Evolutionary conservation across 2,113 vertebrate genomes (phyloP), one percentile per base, ranked within the genome.

Genomic region (Dasyprocta punctata): DNA sequence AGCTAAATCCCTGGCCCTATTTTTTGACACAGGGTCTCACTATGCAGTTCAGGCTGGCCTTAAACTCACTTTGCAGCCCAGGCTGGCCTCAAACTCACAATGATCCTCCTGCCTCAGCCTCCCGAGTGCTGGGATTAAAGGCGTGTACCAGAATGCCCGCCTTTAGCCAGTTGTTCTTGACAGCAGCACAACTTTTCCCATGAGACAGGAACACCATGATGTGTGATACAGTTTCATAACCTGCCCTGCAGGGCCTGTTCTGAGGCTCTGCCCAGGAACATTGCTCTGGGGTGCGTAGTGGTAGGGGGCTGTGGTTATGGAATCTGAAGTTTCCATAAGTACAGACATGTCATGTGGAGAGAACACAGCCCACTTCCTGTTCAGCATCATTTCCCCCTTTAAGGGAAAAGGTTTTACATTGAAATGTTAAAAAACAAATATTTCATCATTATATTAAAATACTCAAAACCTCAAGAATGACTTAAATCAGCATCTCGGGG

Each of bases 151-250:
- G n/a, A n/a, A n/a, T n/a, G n/a, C n/a, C n/a, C n/a, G n/a, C n/a
- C n/a, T 1, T 14, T 16, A 41, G 36, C 65, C 44, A 13, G 54
- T 63, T 19, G 9, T 24, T 54, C 69, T 28, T 41, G 30, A 30
- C 2, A 36, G 24, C 33, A 47, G 52, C 33, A 71, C 36, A 36
- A 65, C 49, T 47, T 24, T 20, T 24, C 65, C 65, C 61, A 30
- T 10, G 12, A 30, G 61, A 63, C 61, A 26, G n/a, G 54, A 73
- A 56, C 7, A 22, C 80, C 12, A 13, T 1, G 7, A 24, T 19
- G 2, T 9, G n/a, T 3, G 4, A 3, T 54, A 13, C 36, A 17
- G 4, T 12, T 28, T 0, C 38, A 1, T 1, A 22, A 6, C 60
- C 3, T 1, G 36, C 58, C 63, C 47, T 11, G n/a, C 36, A 24